Conservation (phyloP, 2,888 invertebrate genomes). For the Trachelus stipa region DNA sequence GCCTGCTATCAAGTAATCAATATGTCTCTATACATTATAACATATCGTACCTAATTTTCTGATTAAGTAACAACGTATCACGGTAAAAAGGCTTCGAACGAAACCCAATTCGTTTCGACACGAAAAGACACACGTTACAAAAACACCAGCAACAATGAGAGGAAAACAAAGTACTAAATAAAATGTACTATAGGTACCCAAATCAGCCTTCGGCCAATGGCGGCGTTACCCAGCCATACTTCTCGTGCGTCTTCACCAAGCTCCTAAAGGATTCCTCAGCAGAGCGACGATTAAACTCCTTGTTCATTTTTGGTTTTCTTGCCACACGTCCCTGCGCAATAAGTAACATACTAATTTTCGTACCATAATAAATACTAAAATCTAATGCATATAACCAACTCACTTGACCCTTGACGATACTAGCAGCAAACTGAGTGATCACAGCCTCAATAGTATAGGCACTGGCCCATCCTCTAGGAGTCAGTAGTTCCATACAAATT, state of each 20-base stretch:
- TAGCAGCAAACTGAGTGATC: constrained; percentile 90
- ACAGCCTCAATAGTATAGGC: constrained; percentile 90
- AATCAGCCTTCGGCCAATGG: constrained; percentile 85
- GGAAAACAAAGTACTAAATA: not conserved
- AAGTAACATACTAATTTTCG: not conserved
- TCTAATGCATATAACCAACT: constrained; percentile 7
- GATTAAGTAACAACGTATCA: not conserved
- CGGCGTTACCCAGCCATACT: constrained; percentile 92
- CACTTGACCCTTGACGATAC: constrained; percentile 86
- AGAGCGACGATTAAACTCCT: constrained; percentile 81
- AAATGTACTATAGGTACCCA: not conserved
- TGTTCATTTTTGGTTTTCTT: constrained; percentile 80
- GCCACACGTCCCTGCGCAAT: constrained; percentile 76
- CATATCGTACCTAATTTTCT: not conserved
- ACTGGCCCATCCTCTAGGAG: constrained; percentile 89
- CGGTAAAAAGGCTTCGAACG: not conserved
- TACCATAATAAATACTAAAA: not conserved
- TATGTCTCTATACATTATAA: not conserved
- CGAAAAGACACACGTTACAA: not conserved
- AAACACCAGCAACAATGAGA: not conserved
- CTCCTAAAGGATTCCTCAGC: constrained; percentile 92
- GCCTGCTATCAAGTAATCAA: not conserved
- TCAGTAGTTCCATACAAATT: constrained; percentile 89
- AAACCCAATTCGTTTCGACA: not conserved
- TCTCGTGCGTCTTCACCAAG: constrained; percentile 89